Base-by-base conservation (phyloP, 2,888 invertebrate species). In the Plagodis pulveraria region DNA sequence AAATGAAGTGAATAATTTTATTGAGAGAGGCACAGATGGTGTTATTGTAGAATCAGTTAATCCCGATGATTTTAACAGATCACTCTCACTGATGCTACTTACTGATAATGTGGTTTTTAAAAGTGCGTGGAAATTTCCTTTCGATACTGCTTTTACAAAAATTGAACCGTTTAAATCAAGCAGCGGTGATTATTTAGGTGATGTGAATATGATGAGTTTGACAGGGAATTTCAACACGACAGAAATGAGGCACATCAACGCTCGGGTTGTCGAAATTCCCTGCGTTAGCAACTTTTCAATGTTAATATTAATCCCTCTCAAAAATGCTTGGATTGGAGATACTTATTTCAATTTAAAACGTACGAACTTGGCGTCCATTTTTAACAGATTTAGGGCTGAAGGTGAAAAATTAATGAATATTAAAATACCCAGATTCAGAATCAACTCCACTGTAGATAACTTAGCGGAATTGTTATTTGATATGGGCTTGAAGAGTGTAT, bases 401-500 rank as follows among this genome's bases (percentile, higher is more conserved):
- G 74, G 73, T 2, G 33, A 51, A 5, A 75, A 75, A 52, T 43
- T 80, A 0, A 78, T 86, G 0, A 76, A 80, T 12, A 76, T 89
- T 0, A 77, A 76, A n/a, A 44, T 90, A 34, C 89, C 89, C 0
- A 76, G 78, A 43, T 88, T 89, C 58, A 78, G 73, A 62, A 76
- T 84, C 6, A 75, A 63, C 0, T 77, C 83, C 0, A 79, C 78
- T 5, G 34, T 84, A 0, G 79, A 80, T 6, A 87, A 83, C 58
- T 66, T 89, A 9, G 74, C 83, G 0, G 89, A 89, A 56, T 56
- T 89, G 36, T 32, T 89, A 0, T 70, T 68, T 41, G 89, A 90
- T 73, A 86, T 89, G 86, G 89, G 89, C 0, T 71, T 87, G 0
- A 74, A 64, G 41, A 80, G 76, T n/a, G 72, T 88, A n/a, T 90